Evolutionary conservation across 2,113 vertebrate species (phyloP).

Genomic region (Ranitomeya variabilis): DNA sequence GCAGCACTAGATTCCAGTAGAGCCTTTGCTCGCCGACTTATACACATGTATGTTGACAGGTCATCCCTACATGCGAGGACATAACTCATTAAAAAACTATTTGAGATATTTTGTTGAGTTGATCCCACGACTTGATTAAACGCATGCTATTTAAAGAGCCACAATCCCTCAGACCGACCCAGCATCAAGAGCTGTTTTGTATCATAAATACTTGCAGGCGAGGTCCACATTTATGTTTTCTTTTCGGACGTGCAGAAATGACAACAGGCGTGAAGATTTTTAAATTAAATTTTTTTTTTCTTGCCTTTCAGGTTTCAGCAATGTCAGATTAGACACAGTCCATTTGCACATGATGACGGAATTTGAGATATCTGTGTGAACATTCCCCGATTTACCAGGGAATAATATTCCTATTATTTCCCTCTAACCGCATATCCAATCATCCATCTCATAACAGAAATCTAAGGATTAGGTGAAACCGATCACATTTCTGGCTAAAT

Average conservation of each 20-base stretch:
- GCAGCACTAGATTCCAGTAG: constrained; percentile 3
- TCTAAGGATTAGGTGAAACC: background rate
- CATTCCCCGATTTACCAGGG: background rate
- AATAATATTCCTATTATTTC: background rate
- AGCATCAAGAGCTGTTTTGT: background rate
- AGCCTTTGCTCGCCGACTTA: background rate
- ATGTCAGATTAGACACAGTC: background rate
- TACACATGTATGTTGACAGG: background rate
- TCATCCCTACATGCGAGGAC: background rate
- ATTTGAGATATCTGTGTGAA: background rate
- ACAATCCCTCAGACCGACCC: background rate
- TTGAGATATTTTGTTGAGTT: constrained; percentile 21
- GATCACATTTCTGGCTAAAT: too few relatives aligned
- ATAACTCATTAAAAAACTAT: background rate
- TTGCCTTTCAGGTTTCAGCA: constrained; percentile 6
- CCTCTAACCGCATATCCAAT: background rate
- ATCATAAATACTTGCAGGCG: background rate
- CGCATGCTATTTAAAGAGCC: background rate
- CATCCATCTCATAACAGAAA: background rate
- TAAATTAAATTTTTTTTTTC: background rate
- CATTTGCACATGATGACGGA: background rate
- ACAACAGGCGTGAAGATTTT: background rate
- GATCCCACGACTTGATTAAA: background rate
- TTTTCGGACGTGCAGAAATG: background rate
- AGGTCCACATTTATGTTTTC: background rate